Evolutionary conservation across 2,888 invertebrate genomes (phyloP).

Genomic region (Tenthredo mesomela): DNA sequence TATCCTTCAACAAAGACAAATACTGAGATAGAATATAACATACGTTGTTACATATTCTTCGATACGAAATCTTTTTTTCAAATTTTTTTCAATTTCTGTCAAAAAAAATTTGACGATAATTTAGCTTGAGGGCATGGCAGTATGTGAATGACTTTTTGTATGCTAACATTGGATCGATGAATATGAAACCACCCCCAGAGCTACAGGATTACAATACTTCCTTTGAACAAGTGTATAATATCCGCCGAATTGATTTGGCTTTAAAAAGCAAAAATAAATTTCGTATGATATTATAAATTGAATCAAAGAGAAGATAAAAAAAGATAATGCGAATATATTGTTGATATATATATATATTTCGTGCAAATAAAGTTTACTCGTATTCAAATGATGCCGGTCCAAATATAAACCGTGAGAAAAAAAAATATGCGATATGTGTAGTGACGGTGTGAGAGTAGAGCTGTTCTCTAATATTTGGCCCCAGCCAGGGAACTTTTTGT

Average conservation of each 20-base stretch:
- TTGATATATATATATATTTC: not conserved
- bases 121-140: not conserved
- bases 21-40: not conserved
- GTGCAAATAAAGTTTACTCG: not conserved
- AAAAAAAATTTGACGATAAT: not conserved
- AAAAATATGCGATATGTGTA: not conserved
- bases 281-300: not conserved
- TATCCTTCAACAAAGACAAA: not conserved
- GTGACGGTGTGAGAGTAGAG: not conserved
- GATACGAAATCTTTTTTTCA: not conserved
- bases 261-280: not conserved
- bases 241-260: not conserved
- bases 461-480: slow-evolving; percentile 6
- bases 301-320: not conserved
- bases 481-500: slow-evolving; percentile 1
- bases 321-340: not conserved
- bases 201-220: not conserved
- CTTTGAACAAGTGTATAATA: not conserved
- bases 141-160: not conserved
- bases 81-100: too few relatives aligned
- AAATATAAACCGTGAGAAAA: not conserved
- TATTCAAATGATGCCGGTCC: not conserved
- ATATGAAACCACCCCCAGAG: not conserved
- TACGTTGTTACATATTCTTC: not conserved
- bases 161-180: not conserved